phyloP scores from a whole-genome alignment of 2,797 vertebrate species.

The Anisognathus igniventris region DNA sequence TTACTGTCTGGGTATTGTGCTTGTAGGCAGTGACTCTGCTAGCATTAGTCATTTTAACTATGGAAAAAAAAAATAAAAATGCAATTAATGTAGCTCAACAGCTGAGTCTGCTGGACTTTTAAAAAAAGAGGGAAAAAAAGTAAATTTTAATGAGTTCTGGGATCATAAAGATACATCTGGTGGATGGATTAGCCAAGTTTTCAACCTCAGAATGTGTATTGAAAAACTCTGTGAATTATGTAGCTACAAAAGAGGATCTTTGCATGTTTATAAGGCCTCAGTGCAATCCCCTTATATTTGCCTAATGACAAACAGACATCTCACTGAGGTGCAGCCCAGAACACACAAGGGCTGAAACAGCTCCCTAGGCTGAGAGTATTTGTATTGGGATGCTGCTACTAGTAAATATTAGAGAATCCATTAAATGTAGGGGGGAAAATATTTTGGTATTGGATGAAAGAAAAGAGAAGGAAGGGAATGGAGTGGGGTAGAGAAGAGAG shows the following conservation, averaged over 20 bases:
- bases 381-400: constrained; percentile 1
- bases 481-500: not conserved
- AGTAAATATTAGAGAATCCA: not conserved
- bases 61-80: constrained; percentile 54
- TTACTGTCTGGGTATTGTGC: constrained; percentile 30
- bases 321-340: not conserved
- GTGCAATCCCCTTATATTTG: constrained; percentile 47
- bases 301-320: constrained; percentile 55
- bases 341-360: not conserved
- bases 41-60: constrained; percentile 44
- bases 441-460: constrained; percentile 30
- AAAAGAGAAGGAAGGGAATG: not conserved
- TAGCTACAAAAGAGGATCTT: constrained; percentile 53
- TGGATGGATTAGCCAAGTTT: constrained; percentile 56
- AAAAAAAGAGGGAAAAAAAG: not conserved
- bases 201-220: constrained; percentile 61
- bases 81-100: constrained; percentile 58
- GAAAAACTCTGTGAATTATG: constrained; percentile 64
- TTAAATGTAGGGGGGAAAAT: not conserved
- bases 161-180: constrained; percentile 67
- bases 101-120: constrained; percentile 46
- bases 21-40: constrained; percentile 22
- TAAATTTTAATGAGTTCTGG: constrained; percentile 66
- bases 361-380: not conserved
- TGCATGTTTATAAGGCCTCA: constrained; percentile 61